Conservation (phyloP, 2,113 vertebrate species). For the Phoxinus phoxinus region DNA sequence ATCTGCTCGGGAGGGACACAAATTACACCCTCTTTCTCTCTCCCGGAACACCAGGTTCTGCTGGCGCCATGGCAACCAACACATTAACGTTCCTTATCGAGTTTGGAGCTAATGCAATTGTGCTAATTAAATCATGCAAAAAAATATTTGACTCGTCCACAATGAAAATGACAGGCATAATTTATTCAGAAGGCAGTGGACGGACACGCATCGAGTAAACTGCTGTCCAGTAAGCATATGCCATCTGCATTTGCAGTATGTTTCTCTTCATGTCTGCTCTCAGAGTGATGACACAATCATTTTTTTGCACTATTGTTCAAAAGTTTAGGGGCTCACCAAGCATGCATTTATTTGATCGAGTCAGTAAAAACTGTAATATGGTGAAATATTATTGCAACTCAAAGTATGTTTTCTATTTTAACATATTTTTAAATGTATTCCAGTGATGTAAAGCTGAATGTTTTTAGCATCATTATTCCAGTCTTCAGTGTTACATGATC, state of each 20-base stretch:
- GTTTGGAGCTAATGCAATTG: conserved; percentile 76
- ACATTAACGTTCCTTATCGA: conserved; percentile 67
- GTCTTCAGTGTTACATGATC: background rate
- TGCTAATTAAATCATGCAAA: conserved; percentile 74
- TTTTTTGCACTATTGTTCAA: background rate
- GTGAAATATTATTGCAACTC: background rate
- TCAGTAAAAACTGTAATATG: background rate
- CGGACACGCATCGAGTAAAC: conserved; percentile 23
- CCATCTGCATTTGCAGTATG: background rate
- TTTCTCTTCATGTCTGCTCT: background rate
- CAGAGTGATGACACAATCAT: background rate
- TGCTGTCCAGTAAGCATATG: conserved; percentile 20
- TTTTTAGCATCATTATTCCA: background rate
- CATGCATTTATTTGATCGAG: background rate
- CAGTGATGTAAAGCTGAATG: background rate
- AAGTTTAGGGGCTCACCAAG: background rate
- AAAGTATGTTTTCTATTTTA: background rate
- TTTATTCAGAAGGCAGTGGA: conserved; percentile 37
- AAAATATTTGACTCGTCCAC: conserved; percentile 67
- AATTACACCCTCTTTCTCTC: conserved; percentile 36
- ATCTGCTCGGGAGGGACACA: conserved; percentile 48
- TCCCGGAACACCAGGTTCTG: conserved; percentile 56
- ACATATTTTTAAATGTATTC: background rate
- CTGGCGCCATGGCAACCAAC: conserved; percentile 69
- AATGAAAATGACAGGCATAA: conserved; percentile 51